Conservation (phyloP, 2,888 invertebrate genomes). For the Drosophila mimica region DNA sequence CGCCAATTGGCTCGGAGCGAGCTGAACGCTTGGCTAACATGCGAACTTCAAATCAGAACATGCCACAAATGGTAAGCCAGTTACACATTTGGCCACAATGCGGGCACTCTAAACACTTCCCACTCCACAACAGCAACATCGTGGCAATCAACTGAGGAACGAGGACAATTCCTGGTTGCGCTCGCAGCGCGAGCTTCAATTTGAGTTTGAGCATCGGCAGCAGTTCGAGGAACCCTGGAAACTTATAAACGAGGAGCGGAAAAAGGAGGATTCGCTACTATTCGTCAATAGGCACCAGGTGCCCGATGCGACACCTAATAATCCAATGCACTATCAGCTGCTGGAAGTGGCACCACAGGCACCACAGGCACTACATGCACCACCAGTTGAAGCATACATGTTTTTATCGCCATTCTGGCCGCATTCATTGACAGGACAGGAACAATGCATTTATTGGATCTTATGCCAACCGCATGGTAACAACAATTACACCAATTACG, state of each 20-base stretch:
- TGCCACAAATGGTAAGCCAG: neutral
- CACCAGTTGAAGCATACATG: neutral
- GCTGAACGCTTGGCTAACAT: neutral
- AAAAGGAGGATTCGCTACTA: neutral
- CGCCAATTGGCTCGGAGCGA: neutral
- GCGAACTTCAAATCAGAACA: neutral
- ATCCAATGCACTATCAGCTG: neutral
- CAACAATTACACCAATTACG: neutral
- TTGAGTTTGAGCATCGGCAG: neutral
- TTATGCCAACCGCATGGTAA: neutral
- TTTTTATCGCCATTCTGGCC: neutral
- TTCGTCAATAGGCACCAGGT: neutral
- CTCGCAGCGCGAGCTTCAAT: neutral
- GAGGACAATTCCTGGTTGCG: neutral
- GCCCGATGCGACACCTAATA: neutral
- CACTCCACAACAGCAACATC: neutral
- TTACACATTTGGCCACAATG: neutral
- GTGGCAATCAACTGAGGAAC: neutral
- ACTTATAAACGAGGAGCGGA: neutral
- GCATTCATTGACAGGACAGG: neutral
- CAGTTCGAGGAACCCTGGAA: rapidly evolving
- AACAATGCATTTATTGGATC: rapidly evolving
- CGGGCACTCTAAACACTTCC: neutral
- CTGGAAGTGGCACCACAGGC: neutral
- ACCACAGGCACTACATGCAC: neutral